phyloP scores from a whole-genome alignment of 1,140 invertebrate genomes.

The Fopius arisanus region DNA sequence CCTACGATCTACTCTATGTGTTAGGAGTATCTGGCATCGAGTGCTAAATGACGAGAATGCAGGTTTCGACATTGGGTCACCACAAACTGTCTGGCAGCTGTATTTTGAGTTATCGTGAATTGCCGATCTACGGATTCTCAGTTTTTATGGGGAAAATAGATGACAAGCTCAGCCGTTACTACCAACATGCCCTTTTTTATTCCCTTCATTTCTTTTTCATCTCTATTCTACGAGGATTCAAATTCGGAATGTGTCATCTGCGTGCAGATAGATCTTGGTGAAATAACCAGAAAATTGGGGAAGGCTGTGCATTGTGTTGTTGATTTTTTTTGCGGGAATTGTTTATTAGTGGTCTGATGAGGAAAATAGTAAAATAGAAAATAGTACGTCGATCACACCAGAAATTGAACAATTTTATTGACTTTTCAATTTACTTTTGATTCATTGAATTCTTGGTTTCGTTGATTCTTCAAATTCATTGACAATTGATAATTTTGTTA shows the following conservation, averaged over 20 bases:
- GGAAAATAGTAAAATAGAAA: no score
- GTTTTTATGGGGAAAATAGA: constrained; percentile 44
- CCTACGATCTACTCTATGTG: constrained; percentile 44
- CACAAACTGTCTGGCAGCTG: constrained; percentile 59
- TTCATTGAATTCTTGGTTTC: no score
- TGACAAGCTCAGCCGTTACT: constrained; percentile 34
- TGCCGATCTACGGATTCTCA: constrained; percentile 61
- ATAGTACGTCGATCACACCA: no score
- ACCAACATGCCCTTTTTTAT: constrained; percentile 20
- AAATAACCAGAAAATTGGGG: not conserved
- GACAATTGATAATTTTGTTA: no score
- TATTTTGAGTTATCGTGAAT: constrained; percentile 61
- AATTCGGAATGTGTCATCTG: not conserved
- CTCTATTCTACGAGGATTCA: not conserved
- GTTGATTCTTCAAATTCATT: no score
- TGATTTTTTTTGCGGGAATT: no score
- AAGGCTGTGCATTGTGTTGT: no score
- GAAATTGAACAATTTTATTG: no score
- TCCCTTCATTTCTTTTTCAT: constrained; percentile 7
- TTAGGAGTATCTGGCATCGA: constrained; percentile 6
- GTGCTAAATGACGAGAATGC: not conserved
- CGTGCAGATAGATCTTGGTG: not conserved
- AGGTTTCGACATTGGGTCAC: constrained; percentile 54
- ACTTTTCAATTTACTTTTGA: no score
- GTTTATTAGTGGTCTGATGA: no score